Conservation (phyloP, 2,113 vertebrate species). For the Megaleporinus macrocephalus region DNA sequence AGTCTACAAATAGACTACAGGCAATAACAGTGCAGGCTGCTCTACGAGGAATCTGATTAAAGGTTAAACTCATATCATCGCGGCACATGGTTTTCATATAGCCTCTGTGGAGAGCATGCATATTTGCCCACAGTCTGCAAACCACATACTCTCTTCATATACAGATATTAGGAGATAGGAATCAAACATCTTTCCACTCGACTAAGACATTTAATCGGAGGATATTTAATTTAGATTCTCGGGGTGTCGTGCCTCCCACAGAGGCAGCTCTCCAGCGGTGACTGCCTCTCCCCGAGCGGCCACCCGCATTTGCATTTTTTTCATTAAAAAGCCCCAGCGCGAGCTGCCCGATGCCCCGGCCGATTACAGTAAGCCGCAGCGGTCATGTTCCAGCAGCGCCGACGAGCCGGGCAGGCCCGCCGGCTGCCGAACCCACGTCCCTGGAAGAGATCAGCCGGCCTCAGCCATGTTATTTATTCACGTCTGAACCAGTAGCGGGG, state of each 20-base stretch:
- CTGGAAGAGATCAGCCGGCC: background rate
- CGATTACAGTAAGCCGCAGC: slow-evolving; percentile 1
- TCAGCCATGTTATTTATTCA: slow-evolving; percentile 33
- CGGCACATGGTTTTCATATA: background rate
- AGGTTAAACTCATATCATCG: background rate
- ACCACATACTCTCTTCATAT: background rate
- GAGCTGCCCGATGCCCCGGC: background rate
- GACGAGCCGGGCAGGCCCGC: background rate
- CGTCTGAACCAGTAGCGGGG: slow-evolving; percentile 11
- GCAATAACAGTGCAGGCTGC: background rate
- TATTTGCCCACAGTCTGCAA: background rate
- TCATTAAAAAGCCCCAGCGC: background rate
- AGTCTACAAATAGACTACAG: too few relatives aligned
- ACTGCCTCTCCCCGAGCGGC: background rate
- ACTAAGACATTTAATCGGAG: background rate
- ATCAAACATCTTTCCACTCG: background rate
- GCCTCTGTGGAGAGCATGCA: background rate
- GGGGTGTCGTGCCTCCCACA: background rate
- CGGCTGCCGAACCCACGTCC: background rate
- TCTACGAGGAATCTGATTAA: background rate
- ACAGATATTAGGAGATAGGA: background rate
- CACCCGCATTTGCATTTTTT: background rate
- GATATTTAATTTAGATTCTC: slow-evolving; percentile 1
- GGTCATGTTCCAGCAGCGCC: background rate
- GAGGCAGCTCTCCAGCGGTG: background rate